Evolutionary conservation across 2,113 vertebrate genomes (phyloP).

Genomic region (Pterocles gutturalis): DNA sequence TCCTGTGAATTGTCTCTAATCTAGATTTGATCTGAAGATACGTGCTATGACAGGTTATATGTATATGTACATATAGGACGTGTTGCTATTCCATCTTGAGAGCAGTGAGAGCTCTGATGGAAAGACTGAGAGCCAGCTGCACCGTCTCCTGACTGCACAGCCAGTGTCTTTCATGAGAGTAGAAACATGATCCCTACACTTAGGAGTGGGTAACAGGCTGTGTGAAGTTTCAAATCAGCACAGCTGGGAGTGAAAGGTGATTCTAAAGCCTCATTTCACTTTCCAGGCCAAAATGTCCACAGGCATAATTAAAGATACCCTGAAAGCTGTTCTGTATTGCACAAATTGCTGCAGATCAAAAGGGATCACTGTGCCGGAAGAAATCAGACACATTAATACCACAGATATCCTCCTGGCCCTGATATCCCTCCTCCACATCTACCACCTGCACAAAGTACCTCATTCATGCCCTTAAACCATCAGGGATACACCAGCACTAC

Average conservation of each 20-base stretch:
- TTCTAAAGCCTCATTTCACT: slow-evolving; percentile 27
- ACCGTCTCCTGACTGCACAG: neutral
- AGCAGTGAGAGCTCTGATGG: neutral
- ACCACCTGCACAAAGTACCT: slow-evolving; percentile 32
- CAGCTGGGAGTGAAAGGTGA: slow-evolving; percentile 35
- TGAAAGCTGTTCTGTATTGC: slow-evolving; percentile 23
- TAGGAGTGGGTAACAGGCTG: neutral
- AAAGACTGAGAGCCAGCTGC: neutral
- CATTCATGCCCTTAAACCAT: slow-evolving; percentile 49
- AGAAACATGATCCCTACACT: neutral
- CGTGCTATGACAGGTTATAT: neutral
- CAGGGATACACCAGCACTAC: slow-evolving; percentile 1
- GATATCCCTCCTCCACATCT: slow-evolving; percentile 26
- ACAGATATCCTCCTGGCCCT: slow-evolving; percentile 46
- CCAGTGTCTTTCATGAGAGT: neutral
- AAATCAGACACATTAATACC: slow-evolving; percentile 33
- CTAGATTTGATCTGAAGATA: neutral
- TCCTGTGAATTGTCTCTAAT: neutral
- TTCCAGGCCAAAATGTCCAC: slow-evolving; percentile 7
- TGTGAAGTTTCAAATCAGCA: neutral
- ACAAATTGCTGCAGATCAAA: slow-evolving; percentile 51
- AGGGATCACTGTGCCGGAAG: slow-evolving; percentile 43
- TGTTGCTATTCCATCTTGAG: neutral
- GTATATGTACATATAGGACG: neutral
- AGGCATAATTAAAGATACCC: slow-evolving; percentile 47